Evolutionary conservation across 2,888 invertebrate genomes (phyloP), one percentile per base, ranked within the genome.

Genomic region (Aplocera efformata): DNA sequence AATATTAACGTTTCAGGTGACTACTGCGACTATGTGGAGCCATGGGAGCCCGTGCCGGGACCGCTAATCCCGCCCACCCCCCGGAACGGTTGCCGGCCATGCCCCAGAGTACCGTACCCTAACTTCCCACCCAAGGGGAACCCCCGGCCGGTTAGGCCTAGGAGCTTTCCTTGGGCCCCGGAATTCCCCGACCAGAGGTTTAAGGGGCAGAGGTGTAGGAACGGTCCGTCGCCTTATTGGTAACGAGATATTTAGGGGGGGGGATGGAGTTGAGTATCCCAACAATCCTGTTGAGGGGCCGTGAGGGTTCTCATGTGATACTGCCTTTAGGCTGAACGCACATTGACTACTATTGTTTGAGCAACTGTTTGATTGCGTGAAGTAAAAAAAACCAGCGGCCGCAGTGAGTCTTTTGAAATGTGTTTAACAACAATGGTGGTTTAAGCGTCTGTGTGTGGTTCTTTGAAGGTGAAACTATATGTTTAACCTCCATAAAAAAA

Each of bases 201-300:
- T 44, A 86, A 85, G 51, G 83, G 79, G 0, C 84, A 80, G 42
- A 53, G 84, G 13, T 77, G 72, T 49, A 70, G 86, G 53, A 85
- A 72, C 41, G 83, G 73, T 0, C 76, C 80, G 0, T 60, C 78
- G 6, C 85, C 84, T 1, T 86, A 88, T 63, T 88, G 86, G 84
- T 86, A 80, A 61, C 27, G 17, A 35, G 33, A 9, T 6, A 8
- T 17, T 17, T 25, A n/a, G n/a, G 17, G 0, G 5, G 6, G 3
- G 1, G 23, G n/a, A 17, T 10, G 20, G 31, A 30, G 11, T 35
- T 30, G 31, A 36, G 21, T 27, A 6, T 30, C 7, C 7, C 3
- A 3, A 30, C 28, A 10, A 21, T 35, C 30, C 1, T n/a, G 21
- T 29, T 13, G 36, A 36, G 23, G 28, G 28, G 26, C 29, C 23